Conservation (phyloP, 2,113 vertebrate genomes). For the Tangachromis dhanisi region DNA sequence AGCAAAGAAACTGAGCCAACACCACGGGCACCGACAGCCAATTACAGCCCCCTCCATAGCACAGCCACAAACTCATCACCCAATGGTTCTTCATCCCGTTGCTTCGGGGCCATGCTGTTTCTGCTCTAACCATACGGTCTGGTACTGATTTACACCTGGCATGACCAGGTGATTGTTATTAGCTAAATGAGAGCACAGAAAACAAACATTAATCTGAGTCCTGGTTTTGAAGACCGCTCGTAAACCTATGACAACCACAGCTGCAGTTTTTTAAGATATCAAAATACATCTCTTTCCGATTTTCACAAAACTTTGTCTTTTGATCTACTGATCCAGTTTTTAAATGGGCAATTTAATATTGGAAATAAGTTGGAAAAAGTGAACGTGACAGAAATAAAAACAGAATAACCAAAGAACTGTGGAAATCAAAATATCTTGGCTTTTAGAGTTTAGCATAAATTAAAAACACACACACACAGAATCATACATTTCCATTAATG, state of each 20-base stretch:
- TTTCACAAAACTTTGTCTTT: neutral
- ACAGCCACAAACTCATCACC: neutral
- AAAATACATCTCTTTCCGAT: neutral
- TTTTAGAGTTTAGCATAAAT: neutral
- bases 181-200: neutral
- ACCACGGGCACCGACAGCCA: slow-evolving; percentile 3
- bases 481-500: neutral
- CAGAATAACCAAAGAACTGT: neutral
- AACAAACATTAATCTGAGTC: neutral
- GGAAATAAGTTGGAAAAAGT: neutral
- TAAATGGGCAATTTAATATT: neutral
- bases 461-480: neutral
- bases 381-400: neutral
- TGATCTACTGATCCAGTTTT: neutral
- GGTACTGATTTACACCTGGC: slow-evolving; percentile 28
- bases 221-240: neutral
- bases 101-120: neutral
- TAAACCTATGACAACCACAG: neutral
- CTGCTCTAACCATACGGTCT: neutral
- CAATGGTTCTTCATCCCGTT: neutral
- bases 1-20: slow-evolving; percentile 20
- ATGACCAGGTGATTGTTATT: slow-evolving; percentile 10
- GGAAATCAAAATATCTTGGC: neutral
- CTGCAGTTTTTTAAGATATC: neutral
- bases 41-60: neutral